Percentiles rank a stretch among this genome's conserved stretches.
Evolutionary conservation across 2,797 vertebrate genomes (phyloP).

Genomic region (Tenualosa ilisha): DNA sequence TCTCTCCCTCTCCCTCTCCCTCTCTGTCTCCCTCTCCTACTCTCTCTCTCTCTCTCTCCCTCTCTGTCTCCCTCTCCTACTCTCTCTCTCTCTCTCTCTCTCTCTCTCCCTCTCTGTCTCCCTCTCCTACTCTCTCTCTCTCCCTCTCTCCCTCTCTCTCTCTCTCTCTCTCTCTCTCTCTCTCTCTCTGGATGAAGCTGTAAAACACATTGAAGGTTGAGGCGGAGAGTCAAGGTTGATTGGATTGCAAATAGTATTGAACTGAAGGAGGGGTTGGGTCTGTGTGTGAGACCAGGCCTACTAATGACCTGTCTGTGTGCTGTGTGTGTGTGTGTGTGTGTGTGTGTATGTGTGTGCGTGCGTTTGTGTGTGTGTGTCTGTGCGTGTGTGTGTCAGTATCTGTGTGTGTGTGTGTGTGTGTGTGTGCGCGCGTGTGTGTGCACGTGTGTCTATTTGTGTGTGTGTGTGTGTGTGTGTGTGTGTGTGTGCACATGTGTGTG

Average conservation of each 20-base stretch:
- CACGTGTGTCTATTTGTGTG: too few species aligned
- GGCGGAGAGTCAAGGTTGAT: slow-evolving; percentile 41
- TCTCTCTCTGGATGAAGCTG: slow-evolving; percentile 22
- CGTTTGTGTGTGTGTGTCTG: slow-evolving; percentile 31
- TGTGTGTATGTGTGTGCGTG: slow-evolving; percentile 12
- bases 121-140: background rate
- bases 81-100: slow-evolving; percentile 31
- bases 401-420: too few species aligned
- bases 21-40: slow-evolving; percentile 59
- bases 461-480: background rate
- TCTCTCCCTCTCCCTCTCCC: slow-evolving; percentile 61
- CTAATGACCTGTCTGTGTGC: slow-evolving; percentile 33
- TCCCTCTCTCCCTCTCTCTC: background rate
- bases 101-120: background rate
- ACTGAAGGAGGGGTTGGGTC: slow-evolving; percentile 15
- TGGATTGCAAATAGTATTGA: slow-evolving; percentile 40
- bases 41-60: slow-evolving; percentile 45
- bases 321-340: slow-evolving; percentile 8
- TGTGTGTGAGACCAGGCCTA: slow-evolving; percentile 5
- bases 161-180: too few species aligned
- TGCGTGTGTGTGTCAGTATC: too few species aligned
- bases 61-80: slow-evolving; percentile 48
- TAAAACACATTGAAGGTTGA: slow-evolving; percentile 32
- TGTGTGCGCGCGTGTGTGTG: too few species aligned
- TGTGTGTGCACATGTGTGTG: slow-evolving; percentile 26